phyloP scores from a whole-genome alignment of 2,113 vertebrate species.

The Prunella himalayana region DNA sequence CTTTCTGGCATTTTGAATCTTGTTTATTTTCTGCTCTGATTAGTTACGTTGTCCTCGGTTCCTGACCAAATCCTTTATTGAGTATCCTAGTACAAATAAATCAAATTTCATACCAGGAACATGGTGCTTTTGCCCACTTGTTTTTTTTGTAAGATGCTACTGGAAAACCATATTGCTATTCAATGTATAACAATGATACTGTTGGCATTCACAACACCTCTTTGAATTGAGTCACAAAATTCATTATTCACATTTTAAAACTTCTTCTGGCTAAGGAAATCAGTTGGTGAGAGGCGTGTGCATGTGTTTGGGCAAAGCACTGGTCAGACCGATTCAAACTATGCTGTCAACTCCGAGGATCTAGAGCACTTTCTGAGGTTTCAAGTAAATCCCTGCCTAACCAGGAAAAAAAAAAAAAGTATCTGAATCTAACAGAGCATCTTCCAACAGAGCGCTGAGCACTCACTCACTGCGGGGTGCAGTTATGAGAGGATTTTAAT shows the following conservation, averaged over 20 bases:
- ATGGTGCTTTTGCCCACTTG: background rate
- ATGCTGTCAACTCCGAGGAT: background rate
- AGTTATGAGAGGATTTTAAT: background rate
- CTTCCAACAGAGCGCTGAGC: background rate
- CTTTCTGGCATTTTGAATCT: background rate
- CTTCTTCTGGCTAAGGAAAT: background rate
- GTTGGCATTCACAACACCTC: background rate
- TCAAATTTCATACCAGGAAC: background rate
- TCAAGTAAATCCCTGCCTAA: background rate
- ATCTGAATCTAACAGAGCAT: background rate
- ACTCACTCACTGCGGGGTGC: background rate
- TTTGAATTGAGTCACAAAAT: background rate
- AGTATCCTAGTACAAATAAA: background rate
- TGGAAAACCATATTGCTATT: background rate
- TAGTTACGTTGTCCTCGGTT: background rate
- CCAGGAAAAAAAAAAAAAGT: background rate
- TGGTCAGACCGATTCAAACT: background rate
- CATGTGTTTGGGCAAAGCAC: background rate
- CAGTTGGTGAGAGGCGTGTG: background rate
- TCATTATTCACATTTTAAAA: background rate
- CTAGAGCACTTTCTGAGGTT: background rate
- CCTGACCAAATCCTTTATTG: background rate
- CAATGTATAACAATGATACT: background rate
- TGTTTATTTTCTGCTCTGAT: fast-evolving
- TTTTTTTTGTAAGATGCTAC: background rate